These are phyloP conservation scores for Sebastes ruberrimus DNA, from an alignment of 2,797 vertebrate genomes.

Conservation along the genomic window DNA sequence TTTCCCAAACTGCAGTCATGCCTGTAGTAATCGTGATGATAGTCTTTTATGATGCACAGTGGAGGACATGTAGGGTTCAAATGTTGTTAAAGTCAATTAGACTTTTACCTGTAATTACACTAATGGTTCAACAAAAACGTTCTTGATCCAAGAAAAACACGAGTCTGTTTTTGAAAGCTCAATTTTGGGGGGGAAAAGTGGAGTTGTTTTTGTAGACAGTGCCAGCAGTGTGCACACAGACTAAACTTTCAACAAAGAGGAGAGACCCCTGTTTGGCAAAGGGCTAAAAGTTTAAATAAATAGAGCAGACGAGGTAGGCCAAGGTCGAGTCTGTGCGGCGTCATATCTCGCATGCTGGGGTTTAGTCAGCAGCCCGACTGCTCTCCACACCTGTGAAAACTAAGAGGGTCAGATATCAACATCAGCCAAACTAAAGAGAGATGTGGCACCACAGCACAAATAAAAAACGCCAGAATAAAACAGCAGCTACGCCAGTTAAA, in stretches of 20 bases:
- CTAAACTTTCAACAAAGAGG: conserved; percentile 69
- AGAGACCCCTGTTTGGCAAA: conserved; percentile 51
- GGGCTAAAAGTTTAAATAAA: conserved; percentile 71
- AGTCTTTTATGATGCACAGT: not conserved
- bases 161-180: conserved; percentile 6
- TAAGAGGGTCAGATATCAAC: conserved; percentile 11
- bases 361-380: not conserved
- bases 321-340: conserved; percentile 44
- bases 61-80: conserved; percentile 19
- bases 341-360: conserved; percentile 5
- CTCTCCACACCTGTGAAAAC: conserved; percentile 65
- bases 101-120: conserved; percentile 28
- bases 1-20: conserved; percentile 18
- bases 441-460: conserved; percentile 19
- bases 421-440: conserved; percentile 53
- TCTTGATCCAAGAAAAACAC: conserved; percentile 36
- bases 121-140: not conserved
- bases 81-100: not conserved
- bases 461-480: not conserved
- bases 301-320: conserved; percentile 38
- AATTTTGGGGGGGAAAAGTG: not conserved
- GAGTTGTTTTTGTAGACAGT: conserved; percentile 55
- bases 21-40: not conserved
- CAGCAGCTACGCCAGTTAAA: conserved; percentile 20
- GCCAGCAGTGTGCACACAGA: conserved; percentile 64